These are phyloP conservation scores for Diabrotica undecimpunctata DNA, from an alignment of 1,140 invertebrate species.

Conservation along the genomic window DNA sequence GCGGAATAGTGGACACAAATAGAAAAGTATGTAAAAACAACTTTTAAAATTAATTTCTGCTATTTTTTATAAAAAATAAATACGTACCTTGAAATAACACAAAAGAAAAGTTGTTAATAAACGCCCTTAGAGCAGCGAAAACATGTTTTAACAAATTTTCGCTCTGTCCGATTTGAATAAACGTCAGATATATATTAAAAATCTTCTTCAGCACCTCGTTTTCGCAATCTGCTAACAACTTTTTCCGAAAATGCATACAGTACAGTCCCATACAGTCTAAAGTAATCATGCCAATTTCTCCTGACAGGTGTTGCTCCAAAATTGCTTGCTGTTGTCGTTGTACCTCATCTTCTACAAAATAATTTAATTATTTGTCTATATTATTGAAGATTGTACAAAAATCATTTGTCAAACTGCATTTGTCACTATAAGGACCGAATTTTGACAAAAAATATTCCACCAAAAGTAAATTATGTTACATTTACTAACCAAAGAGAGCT, in stretches of 20 bases:
- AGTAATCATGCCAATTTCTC: conserved; percentile 83
- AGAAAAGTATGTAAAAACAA: too few species aligned
- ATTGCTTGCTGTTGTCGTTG: conserved; percentile 63
- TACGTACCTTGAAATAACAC: conserved; percentile 73
- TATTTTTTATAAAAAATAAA: background rate
- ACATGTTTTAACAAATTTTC: conserved; percentile 85
- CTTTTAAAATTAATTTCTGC: too few species aligned
- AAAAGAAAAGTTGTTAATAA: conserved; percentile 85
- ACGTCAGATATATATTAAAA: conserved; percentile 78
- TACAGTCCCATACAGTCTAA: conserved; percentile 84
- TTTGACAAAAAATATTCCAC: too few species aligned
- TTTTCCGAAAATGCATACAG: conserved; percentile 71
- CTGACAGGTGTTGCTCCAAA: conserved; percentile 82
- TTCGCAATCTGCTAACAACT: conserved; percentile 65
- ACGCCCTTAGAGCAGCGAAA: conserved; percentile 84
- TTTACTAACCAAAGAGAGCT: too few species aligned
- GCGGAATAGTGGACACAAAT: too few species aligned
- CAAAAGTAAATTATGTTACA: too few species aligned
- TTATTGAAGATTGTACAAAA: too few species aligned
- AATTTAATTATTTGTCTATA: conserved; percentile 5
- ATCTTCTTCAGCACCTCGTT: conserved; percentile 75
- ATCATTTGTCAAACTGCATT: too few species aligned
- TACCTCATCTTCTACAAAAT: conserved; percentile 56
- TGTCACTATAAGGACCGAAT: too few species aligned
- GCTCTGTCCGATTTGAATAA: conserved; percentile 85